Base-by-base conservation (phyloP, 1,140 invertebrate species). In the Drosophila pseudoobscura region DNA sequence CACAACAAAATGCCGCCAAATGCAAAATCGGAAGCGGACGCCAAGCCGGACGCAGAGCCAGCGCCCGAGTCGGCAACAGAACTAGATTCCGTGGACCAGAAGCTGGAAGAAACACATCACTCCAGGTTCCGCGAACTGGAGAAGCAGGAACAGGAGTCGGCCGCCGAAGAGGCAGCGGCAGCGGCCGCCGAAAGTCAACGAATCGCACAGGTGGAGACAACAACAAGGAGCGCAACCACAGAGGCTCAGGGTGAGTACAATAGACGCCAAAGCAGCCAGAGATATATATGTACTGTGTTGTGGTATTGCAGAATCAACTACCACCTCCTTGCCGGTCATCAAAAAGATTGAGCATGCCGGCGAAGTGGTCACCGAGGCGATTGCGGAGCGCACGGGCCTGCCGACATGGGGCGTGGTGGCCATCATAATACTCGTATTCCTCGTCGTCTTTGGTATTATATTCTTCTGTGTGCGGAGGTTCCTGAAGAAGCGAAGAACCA, bases 391-490 rank as follows among this genome's bases (percentile, higher is more conserved):
- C 75, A 94, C 94, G 59, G 95, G 95, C 15, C 93, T 96, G 75
- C 95, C 95, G 26, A 92, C 94, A 75, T 96, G 95, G 95, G 95
- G 93, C 45, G 91, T 96, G 60, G 94, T 96, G 26, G 93, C 95
- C 65, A 95, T 96, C 84, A 92, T 95, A 75, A 94, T 96, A 93
- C 96, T 94, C 78, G 94, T 98, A 52, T 95, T 93, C 54, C 92
- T 97, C 50, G 92, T 99, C 68, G 94, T 99, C 64, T 93, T 98
- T 75, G 96, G 96, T 78, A 95, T 98, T 78, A 97, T 97, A 92
- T 96, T 97, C 92, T 98, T 96, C 93, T 98, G 98, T 93, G 97
- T 99, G 93, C 94, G 97, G 92, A 94, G 97, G 94, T 99, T 97
- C 93, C 98, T 97, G 94, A 95, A 97, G 91, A 98, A 98, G 91